Percentiles rank a stretch among this genome's conserved stretches.
Conservation (phyloP, 30 jellyfish, hydroid and myxozoan genomes). For the Nemopilema nomurai region DNA sequence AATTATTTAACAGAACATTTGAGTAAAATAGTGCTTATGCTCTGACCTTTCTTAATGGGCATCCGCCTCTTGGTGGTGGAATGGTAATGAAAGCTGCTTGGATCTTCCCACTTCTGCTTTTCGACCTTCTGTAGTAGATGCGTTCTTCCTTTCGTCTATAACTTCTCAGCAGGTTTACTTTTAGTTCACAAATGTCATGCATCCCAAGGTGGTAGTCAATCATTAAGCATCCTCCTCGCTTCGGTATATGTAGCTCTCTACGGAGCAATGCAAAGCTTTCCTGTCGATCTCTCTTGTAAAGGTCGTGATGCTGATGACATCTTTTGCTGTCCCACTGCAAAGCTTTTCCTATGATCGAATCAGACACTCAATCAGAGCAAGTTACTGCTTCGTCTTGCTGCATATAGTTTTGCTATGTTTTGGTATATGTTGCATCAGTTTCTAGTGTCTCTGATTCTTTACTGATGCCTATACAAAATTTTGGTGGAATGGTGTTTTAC, state of each 20-base stretch:
- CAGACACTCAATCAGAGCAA: neutral
- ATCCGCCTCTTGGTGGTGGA: slow-evolving; percentile 60
- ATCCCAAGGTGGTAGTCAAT: slow-evolving; percentile 24
- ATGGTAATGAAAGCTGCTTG: slow-evolving; percentile 28
- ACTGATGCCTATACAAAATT: too few relatives aligned
- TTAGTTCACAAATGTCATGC: slow-evolving; percentile 12
- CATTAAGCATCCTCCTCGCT: slow-evolving; percentile 53
- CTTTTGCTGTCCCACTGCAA: slow-evolving; percentile 36
- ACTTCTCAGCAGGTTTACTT: slow-evolving; percentile 21
- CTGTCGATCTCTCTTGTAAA: neutral
- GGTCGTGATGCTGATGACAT: neutral
- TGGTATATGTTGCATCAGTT: too few relatives aligned
- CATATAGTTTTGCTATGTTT: too few relatives aligned
- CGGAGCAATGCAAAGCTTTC: slow-evolving; percentile 16
- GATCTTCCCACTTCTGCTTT: slow-evolving; percentile 12
- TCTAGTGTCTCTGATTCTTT: too few relatives aligned
- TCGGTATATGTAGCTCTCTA: slow-evolving; percentile 21
- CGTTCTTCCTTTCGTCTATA: slow-evolving; percentile 5
- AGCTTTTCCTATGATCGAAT: slow-evolving; percentile 29
- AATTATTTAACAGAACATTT: neutral
- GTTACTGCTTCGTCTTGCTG: neutral
- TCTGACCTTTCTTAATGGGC: slow-evolving; percentile 18
- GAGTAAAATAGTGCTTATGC: neutral
- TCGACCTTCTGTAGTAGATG: slow-evolving; percentile 27
- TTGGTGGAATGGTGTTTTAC: too few relatives aligned